A percentile compares a stretch with the other conserved stretches of the same genome.
These are phyloP conservation scores for Turdus rufiventris DNA, from an alignment of 2,113 vertebrate species.

Conservation along the genomic window DNA sequence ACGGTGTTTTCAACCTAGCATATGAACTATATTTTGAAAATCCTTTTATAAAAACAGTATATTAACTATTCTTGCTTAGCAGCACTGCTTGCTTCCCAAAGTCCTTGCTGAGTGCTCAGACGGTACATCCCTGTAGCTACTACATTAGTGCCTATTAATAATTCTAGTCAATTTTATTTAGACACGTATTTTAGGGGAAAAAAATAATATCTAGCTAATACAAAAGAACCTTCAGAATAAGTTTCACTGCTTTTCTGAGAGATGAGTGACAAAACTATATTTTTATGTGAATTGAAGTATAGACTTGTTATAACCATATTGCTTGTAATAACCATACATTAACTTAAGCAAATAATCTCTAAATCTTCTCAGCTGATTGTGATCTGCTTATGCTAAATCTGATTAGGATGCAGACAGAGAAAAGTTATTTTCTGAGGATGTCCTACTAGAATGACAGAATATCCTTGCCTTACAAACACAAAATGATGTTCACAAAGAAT, in stretches of 20 bases:
- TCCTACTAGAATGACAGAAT: neutral
- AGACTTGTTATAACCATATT: neutral
- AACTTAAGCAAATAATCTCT: neutral
- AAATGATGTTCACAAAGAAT: neutral
- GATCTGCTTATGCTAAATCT: neutral
- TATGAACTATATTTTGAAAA: neutral
- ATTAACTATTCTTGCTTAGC: neutral
- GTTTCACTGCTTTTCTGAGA: neutral
- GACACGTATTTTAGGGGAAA: neutral
- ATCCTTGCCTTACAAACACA: neutral
- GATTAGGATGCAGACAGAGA: neutral
- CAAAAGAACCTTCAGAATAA: neutral
- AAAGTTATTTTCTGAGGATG: neutral
- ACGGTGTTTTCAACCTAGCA: neutral
- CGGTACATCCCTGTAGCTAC: neutral
- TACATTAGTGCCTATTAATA: neutral
- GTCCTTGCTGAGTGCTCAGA: neutral
- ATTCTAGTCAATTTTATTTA: neutral
- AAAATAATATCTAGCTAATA: neutral
- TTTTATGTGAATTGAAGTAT: neutral
- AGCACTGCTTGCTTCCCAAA: rapidly evolving
- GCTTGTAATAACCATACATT: neutral
- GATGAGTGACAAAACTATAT: rapidly evolving
- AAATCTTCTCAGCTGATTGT: neutral
- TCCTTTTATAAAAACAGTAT: neutral